A percentile compares a stretch with the other conserved stretches of the same genome.
Evolutionary conservation across 2,888 invertebrate genomes (phyloP).

Genomic region (Scaptomyza flava): DNA sequence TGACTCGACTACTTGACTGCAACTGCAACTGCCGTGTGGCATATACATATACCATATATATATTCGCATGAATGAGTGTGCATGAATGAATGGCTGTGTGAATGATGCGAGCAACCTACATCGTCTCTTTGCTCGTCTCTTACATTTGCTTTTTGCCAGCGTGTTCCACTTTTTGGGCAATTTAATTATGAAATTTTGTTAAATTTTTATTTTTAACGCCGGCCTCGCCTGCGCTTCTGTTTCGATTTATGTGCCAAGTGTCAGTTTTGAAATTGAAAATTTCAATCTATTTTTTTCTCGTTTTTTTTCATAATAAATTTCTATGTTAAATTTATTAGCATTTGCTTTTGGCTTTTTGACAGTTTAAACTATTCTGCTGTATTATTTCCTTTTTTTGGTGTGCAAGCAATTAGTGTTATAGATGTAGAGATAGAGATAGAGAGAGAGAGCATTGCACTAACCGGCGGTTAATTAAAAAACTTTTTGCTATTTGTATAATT

Average conservation of each 20-base stretch:
- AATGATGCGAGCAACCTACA: slow-evolving; percentile 49
- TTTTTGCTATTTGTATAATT: slow-evolving; percentile 73
- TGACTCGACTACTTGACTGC: slow-evolving; percentile 60
- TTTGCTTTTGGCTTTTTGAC: slow-evolving; percentile 54
- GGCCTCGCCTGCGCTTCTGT: slow-evolving; percentile 36
- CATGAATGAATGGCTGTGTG: slow-evolving; percentile 54
- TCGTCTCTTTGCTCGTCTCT: slow-evolving; percentile 20
- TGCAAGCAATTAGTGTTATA: slow-evolving; percentile 56
- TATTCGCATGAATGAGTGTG: slow-evolving; percentile 47
- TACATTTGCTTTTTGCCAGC: slow-evolving; percentile 13
- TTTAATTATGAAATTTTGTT: slow-evolving; percentile 70
- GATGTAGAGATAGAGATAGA: not conserved
- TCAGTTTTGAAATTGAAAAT: slow-evolving; percentile 58
- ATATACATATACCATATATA: slow-evolving; percentile 26
- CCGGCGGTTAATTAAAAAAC: slow-evolving; percentile 75
- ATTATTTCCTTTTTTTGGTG: slow-evolving; percentile 18
- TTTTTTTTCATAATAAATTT: slow-evolving; percentile 51
- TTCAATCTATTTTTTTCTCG: slow-evolving; percentile 26
- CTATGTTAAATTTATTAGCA: slow-evolving; percentile 64
- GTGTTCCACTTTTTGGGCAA: slow-evolving; percentile 73
- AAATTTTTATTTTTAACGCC: slow-evolving; percentile 46
- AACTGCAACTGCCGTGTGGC: slow-evolving; percentile 46
- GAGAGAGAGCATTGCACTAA: slow-evolving; percentile 37
- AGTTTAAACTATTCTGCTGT: slow-evolving; percentile 40
- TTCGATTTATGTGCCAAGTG: slow-evolving; percentile 75